Percentiles rank a stretch among this genome's conserved stretches.
Evolutionary conservation across 2,888 invertebrate species (phyloP).

Genomic region (Brenthis daphne): DNA sequence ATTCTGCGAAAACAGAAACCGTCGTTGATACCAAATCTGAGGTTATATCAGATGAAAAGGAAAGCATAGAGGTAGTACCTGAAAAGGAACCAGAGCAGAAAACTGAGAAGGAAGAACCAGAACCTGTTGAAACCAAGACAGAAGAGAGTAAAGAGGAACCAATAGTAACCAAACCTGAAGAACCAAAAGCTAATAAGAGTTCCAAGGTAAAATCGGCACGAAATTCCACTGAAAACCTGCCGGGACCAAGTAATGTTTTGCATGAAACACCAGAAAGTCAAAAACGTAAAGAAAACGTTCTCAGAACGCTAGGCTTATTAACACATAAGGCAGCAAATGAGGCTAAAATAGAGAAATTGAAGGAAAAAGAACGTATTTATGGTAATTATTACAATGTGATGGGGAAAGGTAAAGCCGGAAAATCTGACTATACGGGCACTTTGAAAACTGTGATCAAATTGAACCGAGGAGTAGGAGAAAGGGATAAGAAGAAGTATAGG

Average conservation of each 20-base stretch:
- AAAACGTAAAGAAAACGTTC: conserved; percentile 87
- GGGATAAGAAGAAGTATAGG: conserved; percentile 84
- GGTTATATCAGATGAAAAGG: conserved; percentile 26
- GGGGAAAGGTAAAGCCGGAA: conserved; percentile 57
- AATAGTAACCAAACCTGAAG: conserved; percentile 33
- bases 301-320: conserved; percentile 88
- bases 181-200: conserved; percentile 46
- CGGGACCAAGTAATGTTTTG: conserved; percentile 67
- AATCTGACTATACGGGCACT: conserved; percentile 88
- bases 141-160: conserved; percentile 33
- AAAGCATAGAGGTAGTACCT: conserved; percentile 8
- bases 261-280: conserved; percentile 84
- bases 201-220: conserved; percentile 58
- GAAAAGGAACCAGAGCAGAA: conserved; percentile 7
- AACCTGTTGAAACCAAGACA: conserved; percentile 22
- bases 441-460: conserved; percentile 92
- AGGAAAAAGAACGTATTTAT: conserved; percentile 72
- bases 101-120: conserved; percentile 17
- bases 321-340: conserved; percentile 89
- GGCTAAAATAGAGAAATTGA: conserved; percentile 82
- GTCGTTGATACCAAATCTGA: conserved; percentile 35
- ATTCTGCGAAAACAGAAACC: conserved; percentile 39
- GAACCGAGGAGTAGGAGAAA: conserved; percentile 77
- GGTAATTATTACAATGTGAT: conserved; percentile 54
- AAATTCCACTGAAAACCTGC: conserved; percentile 57